Evolutionary conservation across 2,797 vertebrate genomes (phyloP), one percentile per base, ranked within the genome.

Genomic region (Cyprinella venusta): DNA sequence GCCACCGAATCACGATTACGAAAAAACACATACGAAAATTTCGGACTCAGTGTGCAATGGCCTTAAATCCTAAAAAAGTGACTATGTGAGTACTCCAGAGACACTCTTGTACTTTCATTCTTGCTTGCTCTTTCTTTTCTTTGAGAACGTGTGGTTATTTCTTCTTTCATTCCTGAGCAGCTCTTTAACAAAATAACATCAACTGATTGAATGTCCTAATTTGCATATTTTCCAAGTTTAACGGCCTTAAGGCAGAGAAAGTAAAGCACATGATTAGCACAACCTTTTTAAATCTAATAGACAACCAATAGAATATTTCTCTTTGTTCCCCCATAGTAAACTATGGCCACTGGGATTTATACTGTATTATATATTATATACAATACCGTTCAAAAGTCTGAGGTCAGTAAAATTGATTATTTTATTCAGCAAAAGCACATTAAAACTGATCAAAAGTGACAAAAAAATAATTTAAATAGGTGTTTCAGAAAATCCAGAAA

Each of bases 131-230:
- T 61, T 76, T n/a, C 19, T 48, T 48, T 48, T 48, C 15, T 76
- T 64, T 19, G 24, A 30, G 59, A 64, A 64, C 64, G 18, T 77
- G 15, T 2, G 5, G 38, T 9, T 30, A 30, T 33, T 65, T 67
- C 12, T 65, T n/a, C 54, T 52, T 30, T n/a, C 4, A 24, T 65
- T 67, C 12, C 19, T 65, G 42, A 6, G 42, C 18, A 21, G 10
- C 15, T 33, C 26, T 65, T 65, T n/a, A 65, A 65, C 76, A 65
- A 42, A 78, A 78, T n/a, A 61, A 40, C 26, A 67, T 48, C 42
- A 48, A 79, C 7, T 79, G 61, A 79, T 52, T 79, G 10, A 67
- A 79, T 36, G 8, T n/a, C 6, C 45, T 78, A 48, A 78, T 78
- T 78, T 50, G 61, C 42, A 78, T 78, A 61, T 76, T 61, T 76